A percentile compares a stretch with the other conserved stretches of the same genome.
phyloP scores from a whole-genome alignment of 2,888 invertebrate species.

The Drosophila vallismaia region DNA sequence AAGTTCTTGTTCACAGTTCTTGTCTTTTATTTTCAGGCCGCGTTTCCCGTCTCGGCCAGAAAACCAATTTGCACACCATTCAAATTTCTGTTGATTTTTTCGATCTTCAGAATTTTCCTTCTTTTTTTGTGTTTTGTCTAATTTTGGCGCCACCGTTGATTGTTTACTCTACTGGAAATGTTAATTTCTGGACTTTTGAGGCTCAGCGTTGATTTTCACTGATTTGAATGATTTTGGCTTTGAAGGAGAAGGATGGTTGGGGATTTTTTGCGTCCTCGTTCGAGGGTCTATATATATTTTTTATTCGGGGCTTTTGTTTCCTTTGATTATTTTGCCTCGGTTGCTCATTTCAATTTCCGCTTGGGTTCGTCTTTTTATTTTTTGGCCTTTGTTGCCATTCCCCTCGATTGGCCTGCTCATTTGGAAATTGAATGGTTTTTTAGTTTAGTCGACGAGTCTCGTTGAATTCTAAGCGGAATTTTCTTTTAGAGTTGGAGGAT shows the following conservation, averaged over 20 bases:
- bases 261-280: slow-evolving; percentile 32
- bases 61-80: slow-evolving; percentile 64
- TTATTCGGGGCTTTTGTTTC: slow-evolving; percentile 52
- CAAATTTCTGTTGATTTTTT: slow-evolving; percentile 39
- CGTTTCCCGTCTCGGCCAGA: slow-evolving; percentile 14
- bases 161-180: slow-evolving; percentile 78
- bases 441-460: slow-evolving; percentile 11
- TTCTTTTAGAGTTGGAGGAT: neutral
- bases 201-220: slow-evolving; percentile 50
- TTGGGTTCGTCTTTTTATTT: slow-evolving; percentile 30
- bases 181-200: slow-evolving; percentile 77
- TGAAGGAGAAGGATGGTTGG: slow-evolving; percentile 19
- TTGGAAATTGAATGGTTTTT: slow-evolving; percentile 50
- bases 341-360: slow-evolving; percentile 75
- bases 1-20: slow-evolving; percentile 24
- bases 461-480: slow-evolving; percentile 9
- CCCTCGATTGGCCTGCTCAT: slow-evolving; percentile 57
- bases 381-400: slow-evolving; percentile 34
- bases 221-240: slow-evolving; percentile 66
- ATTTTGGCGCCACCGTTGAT: slow-evolving; percentile 61
- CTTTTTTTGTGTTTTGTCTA: slow-evolving; percentile 36
- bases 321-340: slow-evolving; percentile 70
- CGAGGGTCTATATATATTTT: slow-evolving; percentile 14
- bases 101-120: slow-evolving; percentile 19
- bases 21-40: slow-evolving; percentile 7